Conservation (phyloP, 2,888 invertebrate species). For the Himalopsyche kuldschensis region DNA sequence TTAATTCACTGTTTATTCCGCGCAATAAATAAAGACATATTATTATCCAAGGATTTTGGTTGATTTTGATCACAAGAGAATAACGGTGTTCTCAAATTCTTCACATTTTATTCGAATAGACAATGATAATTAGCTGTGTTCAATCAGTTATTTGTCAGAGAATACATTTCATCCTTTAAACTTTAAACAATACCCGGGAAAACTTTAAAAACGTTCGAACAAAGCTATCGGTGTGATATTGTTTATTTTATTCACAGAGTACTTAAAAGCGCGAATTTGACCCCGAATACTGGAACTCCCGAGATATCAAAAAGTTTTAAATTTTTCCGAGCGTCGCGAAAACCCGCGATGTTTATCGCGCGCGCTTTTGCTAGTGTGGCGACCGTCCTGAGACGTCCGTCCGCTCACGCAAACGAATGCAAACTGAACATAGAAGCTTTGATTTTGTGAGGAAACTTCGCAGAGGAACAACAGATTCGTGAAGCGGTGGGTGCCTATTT, state of each 20-base stretch:
- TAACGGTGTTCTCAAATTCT: not conserved
- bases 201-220: not conserved
- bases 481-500: not conserved
- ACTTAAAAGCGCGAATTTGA: not conserved
- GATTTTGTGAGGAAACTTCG: not conserved
- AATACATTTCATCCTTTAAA: not conserved
- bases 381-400: not conserved
- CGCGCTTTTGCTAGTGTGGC: not conserved
- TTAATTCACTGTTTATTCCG: not conserved
- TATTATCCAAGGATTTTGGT: not conserved
- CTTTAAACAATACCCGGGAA: not conserved
- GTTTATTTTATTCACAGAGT: not conserved
- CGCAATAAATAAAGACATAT: not conserved
- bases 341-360: constrained; percentile 9
- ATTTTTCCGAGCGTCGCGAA: not conserved
- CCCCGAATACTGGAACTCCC: not conserved
- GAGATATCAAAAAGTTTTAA: not conserved
- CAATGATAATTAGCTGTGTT: not conserved
- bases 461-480: not conserved
- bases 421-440: not conserved
- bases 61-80: not conserved
- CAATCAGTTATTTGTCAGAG: not conserved
- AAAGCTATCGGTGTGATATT: not conserved
- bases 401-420: constrained; percentile 9
- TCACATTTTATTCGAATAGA: not conserved